A percentile compares a stretch with the other conserved stretches of the same genome.
phyloP scores from a whole-genome alignment of 64 coral and sea anemone genomes.

The Hydrozoanthus tunicans region DNA sequence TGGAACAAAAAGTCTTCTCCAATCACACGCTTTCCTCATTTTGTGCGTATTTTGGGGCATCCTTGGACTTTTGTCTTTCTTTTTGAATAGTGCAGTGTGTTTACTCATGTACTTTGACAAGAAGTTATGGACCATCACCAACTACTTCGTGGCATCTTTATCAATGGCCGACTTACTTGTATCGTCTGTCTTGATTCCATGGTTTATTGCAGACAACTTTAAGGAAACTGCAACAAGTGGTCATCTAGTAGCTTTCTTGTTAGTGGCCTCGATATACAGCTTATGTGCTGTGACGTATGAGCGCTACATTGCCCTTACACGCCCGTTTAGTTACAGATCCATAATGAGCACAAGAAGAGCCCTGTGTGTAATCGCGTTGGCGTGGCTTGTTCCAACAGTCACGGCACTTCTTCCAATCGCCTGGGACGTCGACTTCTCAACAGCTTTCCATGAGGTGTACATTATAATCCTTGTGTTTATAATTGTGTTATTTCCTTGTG shows the following conservation, averaged over 20 bases:
- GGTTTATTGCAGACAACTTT: slow-evolving; percentile 70
- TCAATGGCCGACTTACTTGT: slow-evolving; percentile 74
- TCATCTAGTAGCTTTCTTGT: slow-evolving; percentile 69
- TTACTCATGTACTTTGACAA: slow-evolving; percentile 47
- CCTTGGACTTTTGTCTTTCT: slow-evolving; percentile 19
- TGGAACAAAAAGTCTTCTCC: neutral
- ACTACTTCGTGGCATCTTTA: slow-evolving; percentile 69
- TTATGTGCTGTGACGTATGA: slow-evolving; percentile 89
- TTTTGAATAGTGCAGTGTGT: slow-evolving; percentile 42
- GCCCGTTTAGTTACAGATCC: slow-evolving; percentile 71
- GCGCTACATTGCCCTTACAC: slow-evolving; percentile 76
- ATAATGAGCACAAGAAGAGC: slow-evolving; percentile 70
- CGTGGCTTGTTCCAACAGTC: slow-evolving; percentile 63
- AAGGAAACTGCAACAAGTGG: slow-evolving; percentile 55
- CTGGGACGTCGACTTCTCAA: slow-evolving; percentile 52
- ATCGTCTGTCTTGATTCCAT: slow-evolving; percentile 69
- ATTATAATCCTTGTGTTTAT: slow-evolving; percentile 62
- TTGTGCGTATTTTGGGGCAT: slow-evolving; percentile 1
- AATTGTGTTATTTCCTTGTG: slow-evolving; percentile 69
- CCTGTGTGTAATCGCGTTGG: slow-evolving; percentile 43
- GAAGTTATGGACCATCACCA: slow-evolving; percentile 72
- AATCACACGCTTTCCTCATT: neutral
- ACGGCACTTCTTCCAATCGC: slow-evolving; percentile 78
- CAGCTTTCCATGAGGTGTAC: slow-evolving; percentile 71
- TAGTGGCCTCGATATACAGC: slow-evolving; percentile 87